Conservation (phyloP, 2,113 vertebrate species). For the Xiphophorus hellerii region DNA sequence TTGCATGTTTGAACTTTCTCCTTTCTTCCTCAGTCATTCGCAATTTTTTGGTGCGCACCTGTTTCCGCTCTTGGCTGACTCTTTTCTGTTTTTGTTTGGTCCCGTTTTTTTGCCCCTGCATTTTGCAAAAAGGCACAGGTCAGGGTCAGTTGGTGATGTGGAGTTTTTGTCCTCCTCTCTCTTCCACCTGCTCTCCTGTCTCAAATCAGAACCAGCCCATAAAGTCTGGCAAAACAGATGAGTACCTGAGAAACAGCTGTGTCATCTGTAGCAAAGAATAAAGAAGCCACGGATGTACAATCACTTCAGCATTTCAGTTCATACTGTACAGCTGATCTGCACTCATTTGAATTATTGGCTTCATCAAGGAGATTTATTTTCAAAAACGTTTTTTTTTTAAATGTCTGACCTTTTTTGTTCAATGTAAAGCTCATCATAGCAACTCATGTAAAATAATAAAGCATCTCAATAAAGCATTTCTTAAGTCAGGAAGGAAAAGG, state of each 20-base stretch:
- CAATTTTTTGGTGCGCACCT: neutral
- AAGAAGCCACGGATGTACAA: neutral
- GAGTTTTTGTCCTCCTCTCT: slow-evolving; percentile 19
- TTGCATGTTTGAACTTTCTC: slow-evolving; percentile 7
- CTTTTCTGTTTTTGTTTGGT: neutral
- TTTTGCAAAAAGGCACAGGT: slow-evolving; percentile 15
- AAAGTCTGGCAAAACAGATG: slow-evolving; percentile 8
- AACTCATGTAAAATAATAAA: too few relatives aligned
- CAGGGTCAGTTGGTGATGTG: slow-evolving; percentile 4
- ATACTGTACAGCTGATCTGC: too few relatives aligned
- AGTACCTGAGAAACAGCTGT: slow-evolving; percentile 30
- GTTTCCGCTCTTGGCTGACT: slow-evolving; percentile 2
- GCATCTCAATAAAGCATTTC: neutral
- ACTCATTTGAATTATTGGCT: too few relatives aligned
- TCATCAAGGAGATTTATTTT: too few relatives aligned
- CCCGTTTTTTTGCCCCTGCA: slow-evolving; percentile 1
- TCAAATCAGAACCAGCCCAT: neutral
- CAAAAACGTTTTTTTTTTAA: too few relatives aligned
- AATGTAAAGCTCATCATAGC: too few relatives aligned
- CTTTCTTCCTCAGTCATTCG: neutral
- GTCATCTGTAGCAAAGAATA: neutral
- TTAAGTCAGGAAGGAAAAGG: neutral
- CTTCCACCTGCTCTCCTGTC: slow-evolving; percentile 30
- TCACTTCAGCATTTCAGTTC: neutral
- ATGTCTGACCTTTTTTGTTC: too few relatives aligned